These are phyloP conservation scores for Ochotona curzoniae DNA, from an alignment of 2,113 vertebrate species.

Conservation along the genomic window DNA sequence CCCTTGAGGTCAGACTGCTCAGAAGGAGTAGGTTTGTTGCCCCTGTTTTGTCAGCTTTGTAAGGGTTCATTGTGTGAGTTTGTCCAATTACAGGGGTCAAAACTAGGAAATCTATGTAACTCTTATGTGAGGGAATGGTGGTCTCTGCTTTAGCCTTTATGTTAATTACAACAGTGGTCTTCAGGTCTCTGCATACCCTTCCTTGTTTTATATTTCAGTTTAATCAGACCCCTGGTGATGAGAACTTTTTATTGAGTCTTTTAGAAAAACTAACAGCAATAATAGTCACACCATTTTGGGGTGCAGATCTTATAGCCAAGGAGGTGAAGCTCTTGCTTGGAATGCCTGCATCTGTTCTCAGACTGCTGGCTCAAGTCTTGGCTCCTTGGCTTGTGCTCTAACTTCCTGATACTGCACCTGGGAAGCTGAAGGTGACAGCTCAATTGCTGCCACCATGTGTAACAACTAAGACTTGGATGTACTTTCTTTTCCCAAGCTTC, in stretches of 20 bases:
- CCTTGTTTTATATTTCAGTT: not conserved
- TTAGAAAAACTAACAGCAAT: not conserved
- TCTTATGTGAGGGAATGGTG: not conserved
- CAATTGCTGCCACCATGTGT: too few species aligned
- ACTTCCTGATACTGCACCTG: too few species aligned
- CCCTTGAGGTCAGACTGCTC: not conserved
- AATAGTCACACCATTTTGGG: too few species aligned
- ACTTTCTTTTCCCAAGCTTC: too few species aligned
- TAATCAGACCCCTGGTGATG: not conserved
- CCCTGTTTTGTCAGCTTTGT: not conserved
- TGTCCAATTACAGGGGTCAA: not conserved
- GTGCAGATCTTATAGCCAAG: too few species aligned
- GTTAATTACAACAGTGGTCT: not conserved
- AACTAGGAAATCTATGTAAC: not conserved
- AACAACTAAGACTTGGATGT: too few species aligned
- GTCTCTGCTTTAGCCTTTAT: not conserved
- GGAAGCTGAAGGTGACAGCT: too few species aligned
- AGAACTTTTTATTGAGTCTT: not conserved
- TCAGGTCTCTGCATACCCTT: not conserved
- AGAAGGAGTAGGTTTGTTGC: fast-evolving
- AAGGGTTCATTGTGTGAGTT: too few species aligned
- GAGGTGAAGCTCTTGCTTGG: too few species aligned
- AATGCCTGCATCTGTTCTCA: too few species aligned
- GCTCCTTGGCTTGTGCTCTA: too few species aligned
- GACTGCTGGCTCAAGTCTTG: too few species aligned